Base-by-base conservation (phyloP, 1,140 invertebrate species). In the Zophobas morio region DNA sequence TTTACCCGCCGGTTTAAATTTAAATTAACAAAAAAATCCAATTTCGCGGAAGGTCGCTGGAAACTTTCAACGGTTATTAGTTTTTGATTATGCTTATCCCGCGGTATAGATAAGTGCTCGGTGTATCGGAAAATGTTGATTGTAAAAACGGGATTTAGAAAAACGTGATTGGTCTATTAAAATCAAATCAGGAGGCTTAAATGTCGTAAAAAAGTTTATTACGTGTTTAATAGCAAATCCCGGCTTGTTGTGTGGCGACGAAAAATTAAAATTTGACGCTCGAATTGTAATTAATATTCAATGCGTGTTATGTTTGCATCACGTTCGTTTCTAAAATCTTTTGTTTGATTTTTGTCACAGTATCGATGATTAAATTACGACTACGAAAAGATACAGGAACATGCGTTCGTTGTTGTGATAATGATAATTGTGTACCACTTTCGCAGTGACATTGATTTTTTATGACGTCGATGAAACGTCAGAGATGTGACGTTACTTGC, bases 401-500 rank as follows among this genome's bases (percentile, higher is more conserved):
- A 51, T 51, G 49, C n/a, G 49, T 20, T 6, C n/a, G 6, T 46
- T 46, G 34, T 36, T 57, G 20, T 66, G 37, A 66, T 66, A 32
- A 66, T 40, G 42, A 46, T 66, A 42, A 40, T 66, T 37, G n/a
- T 40, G 39, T 66, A 66, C 33, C 1, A 47, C n/a, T 37, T n/a
- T 63, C 40, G 57, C 6, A 51, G 20, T 66, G 39, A 6, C 60
- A 66, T 66, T 66, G 60, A 42, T 66, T 66, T 66, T 66, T 72
- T 37, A 72, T 72, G 70, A 72, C 70, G 70, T 72, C 1, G 51
- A 72, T 42, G 34, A 32, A 20, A 74, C 72, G 72, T 74, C 72
- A 74, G 54, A 57, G 53, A 35, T 74, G 54, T 74, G 72, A 74
- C 72, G 72, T 57, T 40, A 42, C 39, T 66, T 3, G 39, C 20